Evolutionary conservation across 2,797 vertebrate species (phyloP).

Genomic region (Ceyx erithaca): DNA sequence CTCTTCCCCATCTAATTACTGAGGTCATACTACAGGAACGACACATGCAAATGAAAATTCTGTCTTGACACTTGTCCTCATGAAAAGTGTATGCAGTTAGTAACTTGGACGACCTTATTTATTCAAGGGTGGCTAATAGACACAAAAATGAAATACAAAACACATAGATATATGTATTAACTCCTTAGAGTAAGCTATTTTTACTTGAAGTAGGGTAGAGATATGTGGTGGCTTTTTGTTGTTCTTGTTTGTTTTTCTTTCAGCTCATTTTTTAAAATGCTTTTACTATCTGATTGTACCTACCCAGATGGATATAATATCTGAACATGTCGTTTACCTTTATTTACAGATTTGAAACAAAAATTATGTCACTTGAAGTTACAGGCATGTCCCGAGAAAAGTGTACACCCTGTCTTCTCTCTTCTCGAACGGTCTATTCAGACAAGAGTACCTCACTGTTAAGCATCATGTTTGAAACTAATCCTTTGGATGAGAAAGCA

Average conservation of each 20-base stretch:
- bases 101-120: neutral
- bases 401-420: conserved; percentile 86
- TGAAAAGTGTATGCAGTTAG: neutral
- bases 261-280: neutral
- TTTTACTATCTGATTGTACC: neutral
- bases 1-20: neutral
- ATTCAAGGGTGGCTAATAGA: neutral
- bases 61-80: neutral
- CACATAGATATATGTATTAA: neutral
- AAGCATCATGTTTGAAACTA: conserved; percentile 93
- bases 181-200: neutral
- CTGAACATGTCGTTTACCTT: neutral
- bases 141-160: neutral
- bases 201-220: neutral
- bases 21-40: neutral
- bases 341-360: conserved; percentile 85
- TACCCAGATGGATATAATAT: neutral
- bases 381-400: conserved; percentile 82
- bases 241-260: neutral
- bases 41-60: neutral
- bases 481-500: conserved; percentile 88
- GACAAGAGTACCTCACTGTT: conserved; percentile 84
- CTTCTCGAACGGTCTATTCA: conserved; percentile 83
- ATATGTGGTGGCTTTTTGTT: neutral
- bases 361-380: conserved; percentile 90